A percentile compares a stretch with the other conserved stretches of the same genome.
These are phyloP conservation scores for Sebastes miniatus DNA, from an alignment of 2,797 vertebrate genomes.

Conservation along the genomic window DNA sequence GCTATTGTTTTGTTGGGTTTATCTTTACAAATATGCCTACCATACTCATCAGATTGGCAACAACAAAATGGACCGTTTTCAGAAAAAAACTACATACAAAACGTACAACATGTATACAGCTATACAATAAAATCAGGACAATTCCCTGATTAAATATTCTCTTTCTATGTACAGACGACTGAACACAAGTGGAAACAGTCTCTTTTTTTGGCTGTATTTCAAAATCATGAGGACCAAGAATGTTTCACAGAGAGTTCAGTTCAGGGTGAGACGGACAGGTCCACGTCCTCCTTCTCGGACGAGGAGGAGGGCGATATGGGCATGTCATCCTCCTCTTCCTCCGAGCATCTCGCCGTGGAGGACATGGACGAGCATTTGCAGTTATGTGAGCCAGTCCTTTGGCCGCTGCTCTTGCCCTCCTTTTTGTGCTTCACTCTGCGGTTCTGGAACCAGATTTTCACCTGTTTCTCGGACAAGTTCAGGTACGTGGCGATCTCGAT, in stretches of 20 bases:
- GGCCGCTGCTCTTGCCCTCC: conserved; percentile 91
- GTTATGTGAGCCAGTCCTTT: conserved; percentile 85
- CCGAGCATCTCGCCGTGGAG: conserved; percentile 88
- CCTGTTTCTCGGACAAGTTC: conserved; percentile 98
- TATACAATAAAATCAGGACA: conserved; percentile 81
- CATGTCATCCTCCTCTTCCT: conserved; percentile 94
- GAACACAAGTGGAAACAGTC: conserved; percentile 70
- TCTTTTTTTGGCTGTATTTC: conserved; percentile 72
- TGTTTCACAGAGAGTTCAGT: conserved; percentile 64
- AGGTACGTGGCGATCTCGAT: conserved; percentile 99
- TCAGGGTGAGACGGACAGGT: conserved; percentile 92
- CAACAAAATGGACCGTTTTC: conserved; percentile 75
- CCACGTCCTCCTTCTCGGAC: conserved; percentile 96
- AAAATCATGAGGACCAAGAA: conserved; percentile 60
- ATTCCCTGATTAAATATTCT: conserved; percentile 81
- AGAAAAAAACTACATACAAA: conserved; percentile 84
- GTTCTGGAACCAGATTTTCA: conserved; percentile 99
- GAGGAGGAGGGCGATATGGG: conserved; percentile 94
- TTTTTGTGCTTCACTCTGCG: conserved; percentile 99
- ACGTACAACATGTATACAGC: conserved; percentile 85
- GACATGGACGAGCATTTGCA: conserved; percentile 94
- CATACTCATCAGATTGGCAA: conserved; percentile 68
- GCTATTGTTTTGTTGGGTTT: conserved; percentile 55
- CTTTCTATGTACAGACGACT: conserved; percentile 81
- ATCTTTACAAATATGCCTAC: conserved; percentile 71